A percentile compares a stretch with the other conserved stretches of the same genome.
Conservation (phyloP, 2,113 vertebrate genomes). For the Catharus bicknelli region DNA sequence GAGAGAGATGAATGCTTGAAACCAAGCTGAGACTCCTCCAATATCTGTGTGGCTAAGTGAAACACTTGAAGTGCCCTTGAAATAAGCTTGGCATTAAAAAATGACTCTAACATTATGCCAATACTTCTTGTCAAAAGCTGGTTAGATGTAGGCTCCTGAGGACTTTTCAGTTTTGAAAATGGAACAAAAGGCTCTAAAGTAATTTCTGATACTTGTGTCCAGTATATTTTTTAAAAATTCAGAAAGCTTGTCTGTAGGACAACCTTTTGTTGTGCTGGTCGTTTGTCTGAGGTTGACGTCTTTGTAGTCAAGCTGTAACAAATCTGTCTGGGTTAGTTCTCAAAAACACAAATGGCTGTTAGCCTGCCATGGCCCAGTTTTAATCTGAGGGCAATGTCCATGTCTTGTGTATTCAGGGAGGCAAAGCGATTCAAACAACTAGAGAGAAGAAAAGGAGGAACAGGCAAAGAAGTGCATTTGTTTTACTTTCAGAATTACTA, state of each 20-base stretch:
- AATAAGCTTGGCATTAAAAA: not conserved
- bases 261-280: not conserved
- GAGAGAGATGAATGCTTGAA: not conserved
- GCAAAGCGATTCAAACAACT: not conserved
- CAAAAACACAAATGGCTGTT: not conserved
- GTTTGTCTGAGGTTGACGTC: not conserved
- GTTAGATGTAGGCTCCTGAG: not conserved
- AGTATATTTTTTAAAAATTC: not conserved
- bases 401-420: not conserved
- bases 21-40: not conserved
- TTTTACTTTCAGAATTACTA: slow-evolving; percentile 19
- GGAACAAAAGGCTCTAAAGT: not conserved
- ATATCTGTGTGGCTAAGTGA: not conserved
- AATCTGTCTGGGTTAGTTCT: not conserved
- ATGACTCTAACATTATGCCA: not conserved
- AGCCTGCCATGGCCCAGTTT: not conserved
- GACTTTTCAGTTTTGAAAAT: not conserved
- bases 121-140: not conserved
- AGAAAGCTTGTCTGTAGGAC: not conserved
- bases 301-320: not conserved
- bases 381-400: not conserved
- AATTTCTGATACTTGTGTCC: not conserved
- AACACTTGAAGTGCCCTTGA: not conserved
- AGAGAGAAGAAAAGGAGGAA: not conserved
- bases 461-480: not conserved